Conservation (phyloP, 2,797 vertebrate genomes). For the Chelon auratus region DNA sequence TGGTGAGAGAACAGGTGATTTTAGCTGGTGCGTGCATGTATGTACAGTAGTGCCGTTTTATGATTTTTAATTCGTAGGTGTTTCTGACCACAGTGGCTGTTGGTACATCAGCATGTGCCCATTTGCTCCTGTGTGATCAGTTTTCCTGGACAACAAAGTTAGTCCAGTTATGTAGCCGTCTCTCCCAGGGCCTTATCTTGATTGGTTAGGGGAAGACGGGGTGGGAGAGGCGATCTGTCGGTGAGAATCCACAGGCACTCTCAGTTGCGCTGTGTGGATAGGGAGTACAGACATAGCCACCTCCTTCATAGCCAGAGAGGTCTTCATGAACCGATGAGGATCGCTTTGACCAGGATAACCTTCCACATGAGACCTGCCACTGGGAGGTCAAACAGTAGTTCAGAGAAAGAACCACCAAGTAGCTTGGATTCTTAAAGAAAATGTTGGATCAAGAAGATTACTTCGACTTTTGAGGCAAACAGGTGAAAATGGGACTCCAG, state of each 20-base stretch:
- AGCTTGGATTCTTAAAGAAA: constrained; percentile 1
- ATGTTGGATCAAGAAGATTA: not conserved
- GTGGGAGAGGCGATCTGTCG: constrained; percentile 69
- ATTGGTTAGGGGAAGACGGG: constrained; percentile 78
- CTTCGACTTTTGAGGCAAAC: constrained; percentile 4
- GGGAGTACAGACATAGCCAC: constrained; percentile 47
- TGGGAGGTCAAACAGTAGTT: not conserved
- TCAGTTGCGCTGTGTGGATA: constrained; percentile 54
- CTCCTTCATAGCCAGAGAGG: constrained; percentile 29
- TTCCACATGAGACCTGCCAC: not conserved
- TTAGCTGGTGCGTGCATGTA: not conserved
- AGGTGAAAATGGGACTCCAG: not conserved
- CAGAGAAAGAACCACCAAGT: not conserved
- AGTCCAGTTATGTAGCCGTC: constrained; percentile 48
- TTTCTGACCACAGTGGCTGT: not conserved
- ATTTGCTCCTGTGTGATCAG: constrained; percentile 28
- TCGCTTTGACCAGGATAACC: constrained; percentile 1
- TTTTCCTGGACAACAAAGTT: constrained; percentile 61
- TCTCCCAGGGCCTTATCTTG: constrained; percentile 71
- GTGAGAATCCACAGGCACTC: constrained; percentile 73
- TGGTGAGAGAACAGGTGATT: constrained; percentile 14
- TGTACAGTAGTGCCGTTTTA: not conserved
- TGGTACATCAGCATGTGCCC: not conserved
- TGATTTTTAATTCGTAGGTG: not conserved
- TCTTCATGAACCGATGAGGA: constrained; percentile 16